These are phyloP conservation scores for Petrocephalus zakoni DNA, from an alignment of 2,113 vertebrate genomes.

Conservation along the genomic window DNA sequence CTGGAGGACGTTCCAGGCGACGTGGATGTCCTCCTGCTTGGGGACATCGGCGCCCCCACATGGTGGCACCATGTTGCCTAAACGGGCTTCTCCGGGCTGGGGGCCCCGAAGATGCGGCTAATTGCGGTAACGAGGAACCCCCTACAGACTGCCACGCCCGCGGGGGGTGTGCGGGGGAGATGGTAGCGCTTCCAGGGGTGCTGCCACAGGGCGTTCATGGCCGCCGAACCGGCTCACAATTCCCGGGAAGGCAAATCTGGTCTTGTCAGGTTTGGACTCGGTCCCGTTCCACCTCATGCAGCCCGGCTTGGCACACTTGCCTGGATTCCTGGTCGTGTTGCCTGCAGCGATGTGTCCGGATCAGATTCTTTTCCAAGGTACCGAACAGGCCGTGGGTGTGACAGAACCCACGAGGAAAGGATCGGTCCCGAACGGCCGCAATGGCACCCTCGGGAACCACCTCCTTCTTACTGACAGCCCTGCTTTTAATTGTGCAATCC, in stretches of 20 bases:
- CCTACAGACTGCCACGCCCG: neutral
- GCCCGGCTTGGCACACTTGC: neutral
- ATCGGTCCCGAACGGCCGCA: neutral
- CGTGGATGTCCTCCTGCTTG: too few relatives aligned
- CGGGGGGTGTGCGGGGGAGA: neutral
- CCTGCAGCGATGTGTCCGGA: neutral
- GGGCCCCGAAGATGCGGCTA: neutral
- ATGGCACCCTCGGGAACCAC: constrained; percentile 1
- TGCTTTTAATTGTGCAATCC: neutral
- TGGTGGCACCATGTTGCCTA: neutral
- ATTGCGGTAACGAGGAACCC: neutral
- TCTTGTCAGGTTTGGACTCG: neutral
- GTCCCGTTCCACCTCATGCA: neutral
- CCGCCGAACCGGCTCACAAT: neutral
- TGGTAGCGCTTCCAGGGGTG: neutral
- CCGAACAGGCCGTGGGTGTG: neutral
- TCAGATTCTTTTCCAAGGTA: neutral
- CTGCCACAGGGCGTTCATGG: neutral
- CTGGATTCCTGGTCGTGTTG: neutral
- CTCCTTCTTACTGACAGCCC: neutral
- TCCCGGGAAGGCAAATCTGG: constrained; percentile 5
- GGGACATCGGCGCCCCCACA: neutral
- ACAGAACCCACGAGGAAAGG: neutral
- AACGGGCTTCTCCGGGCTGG: neutral
- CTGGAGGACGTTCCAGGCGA: neutral